These are phyloP conservation scores for Marcusenius ussheri DNA, from an alignment of 2,113 vertebrate species.

Conservation along the genomic window DNA sequence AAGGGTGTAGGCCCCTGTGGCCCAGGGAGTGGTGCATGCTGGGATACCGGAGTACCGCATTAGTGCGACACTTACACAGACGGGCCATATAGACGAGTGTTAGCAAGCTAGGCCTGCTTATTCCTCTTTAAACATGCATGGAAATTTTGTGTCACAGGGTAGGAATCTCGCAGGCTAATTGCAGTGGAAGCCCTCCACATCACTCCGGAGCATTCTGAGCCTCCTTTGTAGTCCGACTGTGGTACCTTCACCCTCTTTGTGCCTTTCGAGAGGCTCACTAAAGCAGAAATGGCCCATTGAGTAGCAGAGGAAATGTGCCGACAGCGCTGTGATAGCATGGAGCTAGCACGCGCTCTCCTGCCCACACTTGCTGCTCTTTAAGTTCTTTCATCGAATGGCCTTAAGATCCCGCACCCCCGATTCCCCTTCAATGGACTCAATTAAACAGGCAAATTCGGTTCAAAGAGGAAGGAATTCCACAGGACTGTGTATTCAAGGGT, in stretches of 20 bases:
- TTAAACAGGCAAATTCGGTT: neutral
- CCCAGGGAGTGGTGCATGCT: neutral
- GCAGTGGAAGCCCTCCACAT: neutral
- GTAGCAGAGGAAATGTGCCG: neutral
- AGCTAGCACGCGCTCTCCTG: neutral
- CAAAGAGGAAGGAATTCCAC: neutral
- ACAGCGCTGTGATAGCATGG: neutral
- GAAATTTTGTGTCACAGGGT: neutral
- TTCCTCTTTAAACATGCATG: neutral
- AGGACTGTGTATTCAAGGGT: neutral
- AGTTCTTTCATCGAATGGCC: neutral
- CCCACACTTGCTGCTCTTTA: neutral
- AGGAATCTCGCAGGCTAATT: neutral
- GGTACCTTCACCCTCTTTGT: neutral
- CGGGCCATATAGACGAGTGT: neutral
- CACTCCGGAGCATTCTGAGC: neutral
- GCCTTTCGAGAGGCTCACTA: neutral
- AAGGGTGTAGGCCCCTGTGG: neutral
- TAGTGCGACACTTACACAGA: neutral
- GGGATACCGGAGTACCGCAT: neutral
- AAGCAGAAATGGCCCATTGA: neutral
- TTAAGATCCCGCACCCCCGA: neutral
- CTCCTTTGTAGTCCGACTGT: neutral
- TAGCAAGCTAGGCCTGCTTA: too few species aligned
- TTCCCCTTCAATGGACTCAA: neutral